Evolutionary conservation across 2,888 invertebrate species (phyloP).

Genomic region (Cosmia pyralina): DNA sequence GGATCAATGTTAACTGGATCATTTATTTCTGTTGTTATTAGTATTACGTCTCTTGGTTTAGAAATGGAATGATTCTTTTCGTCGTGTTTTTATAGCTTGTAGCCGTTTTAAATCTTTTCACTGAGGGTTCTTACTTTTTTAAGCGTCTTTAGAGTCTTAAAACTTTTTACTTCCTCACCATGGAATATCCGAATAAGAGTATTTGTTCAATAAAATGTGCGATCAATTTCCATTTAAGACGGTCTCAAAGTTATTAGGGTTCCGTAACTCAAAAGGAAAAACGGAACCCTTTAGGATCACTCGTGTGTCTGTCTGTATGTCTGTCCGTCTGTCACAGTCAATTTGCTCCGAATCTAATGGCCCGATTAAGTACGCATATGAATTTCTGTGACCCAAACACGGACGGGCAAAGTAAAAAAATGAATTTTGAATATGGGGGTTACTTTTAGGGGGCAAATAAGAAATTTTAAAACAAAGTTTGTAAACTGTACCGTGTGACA

Average conservation of each 20-base stretch:
- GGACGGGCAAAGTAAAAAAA: too few relatives aligned
- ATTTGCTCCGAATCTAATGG: too few relatives aligned
- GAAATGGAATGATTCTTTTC: slow-evolving; percentile 72
- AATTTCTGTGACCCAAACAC: too few relatives aligned
- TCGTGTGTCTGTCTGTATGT: too few relatives aligned
- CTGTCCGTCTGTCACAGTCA: too few relatives aligned
- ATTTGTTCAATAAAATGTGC: slow-evolving; percentile 29
- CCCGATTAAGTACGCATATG: too few relatives aligned
- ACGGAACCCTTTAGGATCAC: too few relatives aligned
- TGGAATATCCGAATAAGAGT: slow-evolving; percentile 13
- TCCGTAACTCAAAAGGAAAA: too few relatives aligned
- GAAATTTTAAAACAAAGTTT: too few relatives aligned
- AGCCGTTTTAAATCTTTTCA: slow-evolving; percentile 50
- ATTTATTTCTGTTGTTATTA: slow-evolving; percentile 76
- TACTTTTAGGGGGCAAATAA: too few relatives aligned
- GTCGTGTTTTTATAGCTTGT: slow-evolving; percentile 62
- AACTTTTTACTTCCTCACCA: slow-evolving; percentile 8
- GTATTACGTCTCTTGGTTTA: slow-evolving; percentile 73
- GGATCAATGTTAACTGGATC: slow-evolving; percentile 72
- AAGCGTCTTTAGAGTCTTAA: slow-evolving; percentile 21
- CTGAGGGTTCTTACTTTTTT: slow-evolving; percentile 24
- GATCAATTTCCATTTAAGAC: slow-evolving; percentile 33
- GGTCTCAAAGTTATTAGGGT: slow-evolving; percentile 10
- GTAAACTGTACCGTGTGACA: too few relatives aligned
- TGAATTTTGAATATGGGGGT: too few relatives aligned